phyloP scores from a whole-genome alignment of 2,888 invertebrate genomes.

The Acronicta leporina region DNA sequence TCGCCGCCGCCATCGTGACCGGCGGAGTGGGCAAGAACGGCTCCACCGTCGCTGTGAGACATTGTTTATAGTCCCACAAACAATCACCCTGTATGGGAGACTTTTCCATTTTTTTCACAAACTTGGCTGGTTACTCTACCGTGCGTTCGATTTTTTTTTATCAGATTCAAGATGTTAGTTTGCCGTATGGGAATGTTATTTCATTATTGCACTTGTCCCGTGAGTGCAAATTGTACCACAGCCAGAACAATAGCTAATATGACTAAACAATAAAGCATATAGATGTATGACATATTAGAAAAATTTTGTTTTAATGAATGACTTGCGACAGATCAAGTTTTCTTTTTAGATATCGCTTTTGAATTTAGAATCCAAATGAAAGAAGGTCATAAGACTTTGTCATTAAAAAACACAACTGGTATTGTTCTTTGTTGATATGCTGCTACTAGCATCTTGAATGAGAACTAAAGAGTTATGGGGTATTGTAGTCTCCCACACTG shows the following conservation, averaged over 20 bases:
- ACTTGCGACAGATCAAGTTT: background rate
- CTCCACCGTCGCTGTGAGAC: slow-evolving; percentile 98
- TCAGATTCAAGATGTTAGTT: slow-evolving; percentile 30
- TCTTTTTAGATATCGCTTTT: slow-evolving; percentile 11
- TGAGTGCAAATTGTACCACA: background rate
- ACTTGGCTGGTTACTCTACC: slow-evolving; percentile 6
- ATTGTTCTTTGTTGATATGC: background rate
- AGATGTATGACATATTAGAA: background rate
- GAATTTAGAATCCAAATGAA: slow-evolving; percentile 19
- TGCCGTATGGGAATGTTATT: slow-evolving; percentile 6
- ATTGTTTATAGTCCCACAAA: slow-evolving; percentile 42
- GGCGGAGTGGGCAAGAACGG: slow-evolving; percentile 99
- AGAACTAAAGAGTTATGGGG: background rate
- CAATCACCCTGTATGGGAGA: slow-evolving; percentile 31
- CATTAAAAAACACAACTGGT: background rate
- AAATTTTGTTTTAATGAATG: slow-evolving; percentile 4
- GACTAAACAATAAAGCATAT: slow-evolving; percentile 6
- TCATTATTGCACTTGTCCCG: background rate
- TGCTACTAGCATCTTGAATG: slow-evolving; percentile 25
- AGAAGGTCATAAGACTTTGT: slow-evolving; percentile 2
- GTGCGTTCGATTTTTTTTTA: background rate
- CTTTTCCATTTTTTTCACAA: background rate
- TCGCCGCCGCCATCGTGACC: slow-evolving; percentile 93
- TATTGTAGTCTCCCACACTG: slow-evolving; percentile 51
- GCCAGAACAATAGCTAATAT: background rate